Evolutionary conservation across 2,113 vertebrate species (phyloP).

Genomic region (Neomonachus schauinslandi): DNA sequence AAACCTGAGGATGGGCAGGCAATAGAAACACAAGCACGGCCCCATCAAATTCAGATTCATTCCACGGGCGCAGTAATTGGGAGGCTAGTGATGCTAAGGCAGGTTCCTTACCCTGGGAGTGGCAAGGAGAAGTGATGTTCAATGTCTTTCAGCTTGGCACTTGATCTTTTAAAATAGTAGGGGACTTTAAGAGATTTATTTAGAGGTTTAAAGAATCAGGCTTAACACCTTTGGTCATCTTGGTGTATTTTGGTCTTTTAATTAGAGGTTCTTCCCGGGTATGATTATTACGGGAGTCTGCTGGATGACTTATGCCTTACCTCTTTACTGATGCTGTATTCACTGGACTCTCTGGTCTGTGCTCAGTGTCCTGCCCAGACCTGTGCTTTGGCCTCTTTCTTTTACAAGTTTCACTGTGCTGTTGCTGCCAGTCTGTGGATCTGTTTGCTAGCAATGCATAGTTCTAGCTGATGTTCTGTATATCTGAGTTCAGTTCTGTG

Average conservation of each 20-base stretch:
- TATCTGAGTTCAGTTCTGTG: not conserved
- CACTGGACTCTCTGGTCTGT: not conserved
- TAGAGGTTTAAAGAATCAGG: not conserved
- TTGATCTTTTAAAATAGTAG: conserved; percentile 13
- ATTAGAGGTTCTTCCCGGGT: not conserved
- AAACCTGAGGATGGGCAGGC: not conserved
- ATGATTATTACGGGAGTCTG: not conserved
- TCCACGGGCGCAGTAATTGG: not conserved
- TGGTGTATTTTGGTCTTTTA: not conserved
- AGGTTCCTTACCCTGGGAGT: not conserved
- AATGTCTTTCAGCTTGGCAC: not conserved
- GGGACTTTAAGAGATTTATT: not conserved
- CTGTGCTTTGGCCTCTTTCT: not conserved
- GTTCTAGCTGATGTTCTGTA: not conserved
- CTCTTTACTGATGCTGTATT: not conserved
- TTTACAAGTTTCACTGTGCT: not conserved
- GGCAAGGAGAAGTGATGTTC: not conserved
- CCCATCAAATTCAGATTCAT: not conserved
- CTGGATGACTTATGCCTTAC: not conserved
- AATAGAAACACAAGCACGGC: not conserved
- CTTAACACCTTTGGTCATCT: not conserved
- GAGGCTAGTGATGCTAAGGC: not conserved
- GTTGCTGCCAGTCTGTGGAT: not conserved
- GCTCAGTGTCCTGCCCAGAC: not conserved
- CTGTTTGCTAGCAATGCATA: not conserved